Conservation (phyloP, 2,113 vertebrate species). For the Anseranas semipalmata region DNA sequence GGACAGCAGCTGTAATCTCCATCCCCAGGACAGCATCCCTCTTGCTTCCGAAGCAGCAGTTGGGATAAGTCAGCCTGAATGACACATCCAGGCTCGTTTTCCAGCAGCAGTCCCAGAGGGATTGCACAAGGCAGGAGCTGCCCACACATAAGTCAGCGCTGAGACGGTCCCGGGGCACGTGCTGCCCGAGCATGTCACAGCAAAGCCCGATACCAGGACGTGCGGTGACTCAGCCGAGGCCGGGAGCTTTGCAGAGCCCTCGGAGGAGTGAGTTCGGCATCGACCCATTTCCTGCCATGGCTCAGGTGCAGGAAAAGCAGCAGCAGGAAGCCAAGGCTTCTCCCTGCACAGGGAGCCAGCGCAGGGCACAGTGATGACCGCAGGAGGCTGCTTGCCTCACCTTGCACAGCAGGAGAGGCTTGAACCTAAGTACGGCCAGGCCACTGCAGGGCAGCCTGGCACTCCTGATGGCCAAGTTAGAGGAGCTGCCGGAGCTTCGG, state of each 20-base stretch:
- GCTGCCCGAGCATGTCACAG: background rate
- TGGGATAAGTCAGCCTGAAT: background rate
- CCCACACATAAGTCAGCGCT: background rate
- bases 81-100: accelerated
- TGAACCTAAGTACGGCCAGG: accelerated
- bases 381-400: background rate
- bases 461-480: accelerated
- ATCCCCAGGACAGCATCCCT: accelerated
- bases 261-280: background rate
- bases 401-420: background rate
- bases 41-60: accelerated
- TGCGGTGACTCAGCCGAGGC: background rate
- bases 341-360: accelerated
- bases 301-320: background rate
- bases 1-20: accelerated
- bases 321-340: background rate
- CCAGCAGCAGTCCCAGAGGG: background rate
- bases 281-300: background rate
- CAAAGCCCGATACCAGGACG: background rate
- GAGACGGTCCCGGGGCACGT: background rate
- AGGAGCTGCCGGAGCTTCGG: background rate
- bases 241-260: background rate
- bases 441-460: accelerated
- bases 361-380: accelerated
- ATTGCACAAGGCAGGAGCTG: slow-evolving; percentile 7